These are phyloP conservation scores for Asarcornis scutulata DNA, from an alignment of 2,113 vertebrate genomes.

Conservation along the genomic window DNA sequence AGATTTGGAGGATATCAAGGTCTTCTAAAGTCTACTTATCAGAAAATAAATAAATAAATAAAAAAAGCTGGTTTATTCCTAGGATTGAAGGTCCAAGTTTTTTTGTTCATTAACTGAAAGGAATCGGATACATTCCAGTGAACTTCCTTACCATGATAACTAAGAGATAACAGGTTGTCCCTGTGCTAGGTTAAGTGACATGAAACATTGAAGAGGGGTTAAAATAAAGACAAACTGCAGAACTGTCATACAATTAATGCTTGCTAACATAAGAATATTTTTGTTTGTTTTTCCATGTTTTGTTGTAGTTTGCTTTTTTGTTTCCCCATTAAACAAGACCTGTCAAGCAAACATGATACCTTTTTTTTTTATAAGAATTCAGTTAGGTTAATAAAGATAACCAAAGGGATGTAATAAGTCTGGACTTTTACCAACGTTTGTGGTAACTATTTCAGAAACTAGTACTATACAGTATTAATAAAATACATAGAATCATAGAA, in stretches of 20 bases:
- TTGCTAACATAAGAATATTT: neutral
- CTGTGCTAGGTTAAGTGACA: neutral
- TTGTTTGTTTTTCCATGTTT: neutral
- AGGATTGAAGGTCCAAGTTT: neutral
- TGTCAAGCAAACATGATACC: neutral
- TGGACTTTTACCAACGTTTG: neutral
- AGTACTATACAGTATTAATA: neutral
- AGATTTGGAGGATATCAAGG: neutral
- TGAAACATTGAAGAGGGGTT: constrained; percentile 13
- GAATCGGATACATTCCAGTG: neutral
- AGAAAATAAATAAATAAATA: neutral
- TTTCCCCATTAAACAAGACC: neutral
- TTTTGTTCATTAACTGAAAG: neutral
- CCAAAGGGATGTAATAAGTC: neutral
- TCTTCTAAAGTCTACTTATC: neutral
- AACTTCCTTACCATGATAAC: neutral
- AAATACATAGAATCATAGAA: neutral
- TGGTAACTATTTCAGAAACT: neutral
- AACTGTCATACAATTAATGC: neutral
- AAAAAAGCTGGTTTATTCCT: neutral
- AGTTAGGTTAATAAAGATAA: neutral
- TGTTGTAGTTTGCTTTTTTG: neutral
- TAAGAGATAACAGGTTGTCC: neutral
- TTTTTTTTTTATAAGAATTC: neutral
- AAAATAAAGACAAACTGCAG: neutral